phyloP scores from a whole-genome alignment of 2,113 vertebrate genomes.

The Meleagris gallopavo region DNA sequence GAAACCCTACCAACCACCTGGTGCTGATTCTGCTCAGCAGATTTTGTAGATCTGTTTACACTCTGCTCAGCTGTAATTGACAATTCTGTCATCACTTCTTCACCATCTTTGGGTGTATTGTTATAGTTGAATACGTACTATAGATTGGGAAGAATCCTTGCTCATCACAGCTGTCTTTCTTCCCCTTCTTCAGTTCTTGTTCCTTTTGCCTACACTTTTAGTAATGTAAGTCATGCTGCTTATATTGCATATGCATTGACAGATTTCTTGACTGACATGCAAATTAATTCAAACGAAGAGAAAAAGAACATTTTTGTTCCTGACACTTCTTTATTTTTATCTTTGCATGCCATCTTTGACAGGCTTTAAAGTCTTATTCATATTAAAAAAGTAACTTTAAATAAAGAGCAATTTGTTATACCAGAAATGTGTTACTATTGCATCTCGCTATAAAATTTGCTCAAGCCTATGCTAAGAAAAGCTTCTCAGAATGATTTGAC shows the following conservation, averaged over 20 bases:
- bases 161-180: conserved; percentile 76
- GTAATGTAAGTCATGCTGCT: conserved; percentile 76
- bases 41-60: conserved; percentile 74
- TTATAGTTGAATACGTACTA: conserved; percentile 69
- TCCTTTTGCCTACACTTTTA: conserved; percentile 72
- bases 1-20: conserved; percentile 42
- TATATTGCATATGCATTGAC: conserved; percentile 76
- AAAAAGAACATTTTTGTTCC: conserved; percentile 80
- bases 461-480: conserved; percentile 49
- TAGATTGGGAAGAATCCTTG: conserved; percentile 53
- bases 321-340: conserved; percentile 81
- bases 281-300: conserved; percentile 80
- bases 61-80: conserved; percentile 66
- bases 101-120: conserved; percentile 70
- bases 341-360: conserved; percentile 76
- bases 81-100: conserved; percentile 75
- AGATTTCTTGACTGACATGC: conserved; percentile 80
- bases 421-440: conserved; percentile 67
- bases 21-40: conserved; percentile 48
- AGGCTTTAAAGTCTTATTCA: conserved; percentile 75
- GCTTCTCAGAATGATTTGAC: conserved; percentile 5
- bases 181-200: conserved; percentile 68
- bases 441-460: conserved; percentile 58
- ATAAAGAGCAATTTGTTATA: conserved; percentile 79
- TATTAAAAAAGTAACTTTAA: conserved; percentile 76